Percentiles rank a stretch among this genome's conserved stretches.
Conservation (phyloP, 2,888 invertebrate genomes). For the Pseudeuparius sepicola region DNA sequence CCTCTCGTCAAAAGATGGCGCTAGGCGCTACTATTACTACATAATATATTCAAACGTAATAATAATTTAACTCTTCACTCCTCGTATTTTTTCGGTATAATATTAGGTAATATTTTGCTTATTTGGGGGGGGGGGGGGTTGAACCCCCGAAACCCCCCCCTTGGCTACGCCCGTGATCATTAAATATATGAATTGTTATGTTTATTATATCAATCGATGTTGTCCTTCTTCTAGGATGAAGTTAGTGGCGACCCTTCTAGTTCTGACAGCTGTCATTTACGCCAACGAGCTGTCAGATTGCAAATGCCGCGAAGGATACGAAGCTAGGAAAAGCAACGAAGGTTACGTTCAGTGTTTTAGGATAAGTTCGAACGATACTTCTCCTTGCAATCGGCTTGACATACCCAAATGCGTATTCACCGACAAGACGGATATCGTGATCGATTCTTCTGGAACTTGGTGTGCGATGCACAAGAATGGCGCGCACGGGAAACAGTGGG, state of each 20-base stretch:
- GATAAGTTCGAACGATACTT: constrained; percentile 15
- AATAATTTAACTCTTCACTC: no score
- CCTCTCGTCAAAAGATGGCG: no score
- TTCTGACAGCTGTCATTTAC: not conserved
- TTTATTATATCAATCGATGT: no score
- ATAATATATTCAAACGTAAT: no score
- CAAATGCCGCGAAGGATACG: constrained; percentile 24
- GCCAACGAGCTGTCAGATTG: constrained; percentile 11
- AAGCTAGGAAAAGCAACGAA: constrained; percentile 14
- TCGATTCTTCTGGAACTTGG: constrained; percentile 23
- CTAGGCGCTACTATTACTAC: no score
- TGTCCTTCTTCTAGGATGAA: constrained; percentile 13
- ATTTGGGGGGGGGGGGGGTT: no score
- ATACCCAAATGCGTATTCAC: constrained; percentile 25
- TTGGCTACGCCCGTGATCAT: no score
- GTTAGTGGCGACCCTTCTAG: not conserved
- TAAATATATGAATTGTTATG: no score
- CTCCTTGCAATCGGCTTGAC: constrained; percentile 23
- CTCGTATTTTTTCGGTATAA: no score
- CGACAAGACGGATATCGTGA: constrained; percentile 17
- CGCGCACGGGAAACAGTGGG: constrained; percentile 21
- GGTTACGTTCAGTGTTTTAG: constrained; percentile 9
- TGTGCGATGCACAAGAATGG: constrained; percentile 22
- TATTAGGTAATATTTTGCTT: no score
- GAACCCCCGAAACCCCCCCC: no score